These are phyloP conservation scores for Tympanuchus pallidicinctus DNA, from an alignment of 2,113 vertebrate genomes.

Conservation along the genomic window DNA sequence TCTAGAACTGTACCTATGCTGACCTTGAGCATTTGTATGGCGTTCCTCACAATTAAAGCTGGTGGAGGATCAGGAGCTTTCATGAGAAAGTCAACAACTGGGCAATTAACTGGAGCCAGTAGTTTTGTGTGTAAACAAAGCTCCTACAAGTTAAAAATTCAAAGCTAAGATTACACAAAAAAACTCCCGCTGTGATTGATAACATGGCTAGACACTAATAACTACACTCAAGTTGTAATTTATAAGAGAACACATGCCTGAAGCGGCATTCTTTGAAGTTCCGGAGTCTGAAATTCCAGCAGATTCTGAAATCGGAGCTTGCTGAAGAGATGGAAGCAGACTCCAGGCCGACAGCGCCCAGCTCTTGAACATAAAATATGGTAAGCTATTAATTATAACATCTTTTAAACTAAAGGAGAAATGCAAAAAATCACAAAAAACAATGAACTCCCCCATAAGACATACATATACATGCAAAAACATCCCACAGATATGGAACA, in stretches of 20 bases:
- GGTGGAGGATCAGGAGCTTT: conserved; percentile 95
- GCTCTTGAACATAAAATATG: conserved; percentile 83
- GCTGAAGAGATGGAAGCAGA: conserved; percentile 95
- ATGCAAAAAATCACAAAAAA: neutral
- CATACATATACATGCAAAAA: neutral
- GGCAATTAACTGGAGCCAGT: conserved; percentile 86
- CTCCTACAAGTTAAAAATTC: conserved; percentile 76
- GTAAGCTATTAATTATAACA: neutral
- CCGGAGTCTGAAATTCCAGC: conserved; percentile 93
- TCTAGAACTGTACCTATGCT: neutral
- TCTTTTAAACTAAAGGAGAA: neutral
- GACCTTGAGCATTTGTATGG: conserved; percentile 95
- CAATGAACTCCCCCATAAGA: neutral
- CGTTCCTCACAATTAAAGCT: conserved; percentile 85
- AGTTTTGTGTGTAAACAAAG: conserved; percentile 96
- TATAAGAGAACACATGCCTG: conserved; percentile 81
- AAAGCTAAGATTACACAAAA: neutral
- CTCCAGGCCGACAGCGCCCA: conserved; percentile 90
- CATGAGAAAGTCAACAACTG: conserved; percentile 91
- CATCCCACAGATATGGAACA: neutral
- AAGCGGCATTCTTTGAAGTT: conserved; percentile 93
- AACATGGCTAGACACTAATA: neutral
- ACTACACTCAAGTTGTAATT: neutral
- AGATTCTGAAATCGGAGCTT: conserved; percentile 90
- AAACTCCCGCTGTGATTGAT: neutral